phyloP scores from a whole-genome alignment of 2,113 vertebrate genomes.

The Erinaceus europaeus region DNA sequence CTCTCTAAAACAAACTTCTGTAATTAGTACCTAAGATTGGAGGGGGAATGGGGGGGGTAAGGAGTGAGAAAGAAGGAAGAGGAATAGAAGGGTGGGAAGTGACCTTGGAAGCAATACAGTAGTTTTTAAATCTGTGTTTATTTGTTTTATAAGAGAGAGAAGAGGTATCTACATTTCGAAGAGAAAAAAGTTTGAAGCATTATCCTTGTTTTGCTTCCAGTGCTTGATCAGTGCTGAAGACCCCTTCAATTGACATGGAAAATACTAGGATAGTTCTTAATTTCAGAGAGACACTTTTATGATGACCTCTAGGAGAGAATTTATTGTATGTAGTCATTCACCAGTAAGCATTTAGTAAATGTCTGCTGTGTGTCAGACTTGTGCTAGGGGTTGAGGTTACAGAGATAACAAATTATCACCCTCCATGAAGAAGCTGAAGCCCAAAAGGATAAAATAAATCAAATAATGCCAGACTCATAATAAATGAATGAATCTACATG shows the following conservation, averaged over 20 bases:
- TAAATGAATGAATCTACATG: neutral
- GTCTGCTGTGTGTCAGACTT: neutral
- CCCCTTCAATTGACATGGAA: neutral
- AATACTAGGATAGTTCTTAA: neutral
- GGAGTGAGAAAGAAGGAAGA: neutral
- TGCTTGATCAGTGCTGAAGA: neutral
- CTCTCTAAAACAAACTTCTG: neutral
- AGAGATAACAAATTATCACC: neutral
- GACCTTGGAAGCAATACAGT: neutral
- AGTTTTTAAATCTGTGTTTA: no score
- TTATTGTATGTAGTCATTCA: neutral
- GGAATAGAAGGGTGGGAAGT: rapidly evolving
- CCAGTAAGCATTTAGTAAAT: neutral
- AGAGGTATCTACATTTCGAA: neutral
- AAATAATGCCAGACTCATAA: neutral
- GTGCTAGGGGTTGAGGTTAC: neutral
- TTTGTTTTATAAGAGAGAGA: neutral
- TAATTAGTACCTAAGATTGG: neutral
- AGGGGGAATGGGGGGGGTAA: neutral
- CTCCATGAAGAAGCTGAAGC: neutral
- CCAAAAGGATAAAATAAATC: neutral
- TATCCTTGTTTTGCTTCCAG: neutral
- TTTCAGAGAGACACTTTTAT: neutral
- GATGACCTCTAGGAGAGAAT: neutral
- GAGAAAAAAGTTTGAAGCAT: neutral